Evolutionary conservation across 2,113 vertebrate genomes (phyloP).

Genomic region (Tenebrosternarchus preto): DNA sequence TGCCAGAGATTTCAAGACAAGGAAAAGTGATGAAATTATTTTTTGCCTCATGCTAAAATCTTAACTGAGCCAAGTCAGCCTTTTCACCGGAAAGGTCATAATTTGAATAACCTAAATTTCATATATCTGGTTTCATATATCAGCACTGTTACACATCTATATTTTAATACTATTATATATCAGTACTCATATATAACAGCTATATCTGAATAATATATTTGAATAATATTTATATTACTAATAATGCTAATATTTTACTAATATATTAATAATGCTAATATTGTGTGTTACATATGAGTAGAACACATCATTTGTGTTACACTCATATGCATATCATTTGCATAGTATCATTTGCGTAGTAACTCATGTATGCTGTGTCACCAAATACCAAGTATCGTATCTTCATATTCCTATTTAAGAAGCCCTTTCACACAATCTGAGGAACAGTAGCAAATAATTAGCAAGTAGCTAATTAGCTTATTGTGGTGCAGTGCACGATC

Average conservation of each 20-base stretch:
- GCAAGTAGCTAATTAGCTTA: slow-evolving; percentile 31
- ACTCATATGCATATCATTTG: too few species aligned
- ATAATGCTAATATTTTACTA: too few species aligned
- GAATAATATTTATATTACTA: too few species aligned
- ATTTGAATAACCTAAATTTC: not conserved
- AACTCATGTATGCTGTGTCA: not conserved
- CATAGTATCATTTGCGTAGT: too few species aligned
- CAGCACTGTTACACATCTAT: not conserved
- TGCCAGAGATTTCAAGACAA: slow-evolving; percentile 3
- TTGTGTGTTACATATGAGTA: not conserved
- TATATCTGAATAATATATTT: too few species aligned
- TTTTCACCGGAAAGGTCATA: not conserved
- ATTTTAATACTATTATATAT: too few species aligned
- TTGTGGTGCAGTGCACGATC: slow-evolving; percentile 28
- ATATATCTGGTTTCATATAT: not conserved
- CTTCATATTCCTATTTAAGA: not conserved
- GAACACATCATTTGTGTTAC: too few species aligned
- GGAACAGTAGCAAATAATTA: slow-evolving; percentile 27
- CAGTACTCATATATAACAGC: too few species aligned
- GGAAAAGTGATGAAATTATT: slow-evolving; percentile 1
- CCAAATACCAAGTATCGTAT: too few species aligned
- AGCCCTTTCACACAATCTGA: not conserved
- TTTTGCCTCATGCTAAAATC: not conserved
- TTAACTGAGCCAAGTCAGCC: not conserved
- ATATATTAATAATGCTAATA: too few species aligned